phyloP scores from a whole-genome alignment of 1,140 invertebrate genomes.

The Apis dorsata region DNA sequence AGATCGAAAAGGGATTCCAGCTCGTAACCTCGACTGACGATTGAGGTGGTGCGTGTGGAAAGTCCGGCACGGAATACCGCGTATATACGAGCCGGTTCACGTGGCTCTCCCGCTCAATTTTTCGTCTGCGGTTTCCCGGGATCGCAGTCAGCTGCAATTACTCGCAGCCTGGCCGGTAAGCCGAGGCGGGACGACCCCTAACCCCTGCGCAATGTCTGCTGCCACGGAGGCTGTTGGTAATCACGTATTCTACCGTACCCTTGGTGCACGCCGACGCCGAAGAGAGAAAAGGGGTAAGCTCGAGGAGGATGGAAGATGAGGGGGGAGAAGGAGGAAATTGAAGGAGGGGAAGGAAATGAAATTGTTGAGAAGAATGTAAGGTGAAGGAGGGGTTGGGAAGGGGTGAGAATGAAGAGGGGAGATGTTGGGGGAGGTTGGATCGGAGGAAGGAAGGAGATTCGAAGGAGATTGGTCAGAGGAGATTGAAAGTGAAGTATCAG shows the following conservation, averaged over 20 bases:
- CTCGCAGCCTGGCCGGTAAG: constrained; percentile 71
- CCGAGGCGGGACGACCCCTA: constrained; percentile 74
- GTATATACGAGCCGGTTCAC: constrained; percentile 45
- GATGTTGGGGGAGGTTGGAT: not conserved
- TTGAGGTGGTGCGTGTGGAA: constrained; percentile 17
- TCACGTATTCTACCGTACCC: constrained; percentile 73
- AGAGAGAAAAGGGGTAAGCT: constrained; percentile 6
- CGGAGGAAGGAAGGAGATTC: too few relatives aligned
- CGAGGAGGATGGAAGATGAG: constrained; percentile 19
- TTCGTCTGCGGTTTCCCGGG: constrained; percentile 71
- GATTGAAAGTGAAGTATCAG: not conserved
- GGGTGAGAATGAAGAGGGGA: too few relatives aligned
- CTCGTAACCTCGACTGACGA: constrained; percentile 38
- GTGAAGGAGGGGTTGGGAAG: not conserved
- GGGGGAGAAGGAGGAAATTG: not conserved
- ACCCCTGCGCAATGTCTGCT: constrained; percentile 69
- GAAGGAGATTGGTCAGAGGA: too few relatives aligned
- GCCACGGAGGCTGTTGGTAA: constrained; percentile 74
- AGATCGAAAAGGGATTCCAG: constrained; percentile 2
- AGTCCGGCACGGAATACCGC: constrained; percentile 25
- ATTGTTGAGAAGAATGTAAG: not conserved
- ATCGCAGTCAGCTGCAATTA: constrained; percentile 73
- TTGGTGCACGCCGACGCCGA: constrained; percentile 50
- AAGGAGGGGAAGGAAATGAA: constrained; percentile 10
- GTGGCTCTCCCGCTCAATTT: constrained; percentile 52